Evolutionary conservation across 2,113 vertebrate species (phyloP), one percentile per base, ranked within the genome.

Genomic region (Plecturocebus donacophilus): DNA sequence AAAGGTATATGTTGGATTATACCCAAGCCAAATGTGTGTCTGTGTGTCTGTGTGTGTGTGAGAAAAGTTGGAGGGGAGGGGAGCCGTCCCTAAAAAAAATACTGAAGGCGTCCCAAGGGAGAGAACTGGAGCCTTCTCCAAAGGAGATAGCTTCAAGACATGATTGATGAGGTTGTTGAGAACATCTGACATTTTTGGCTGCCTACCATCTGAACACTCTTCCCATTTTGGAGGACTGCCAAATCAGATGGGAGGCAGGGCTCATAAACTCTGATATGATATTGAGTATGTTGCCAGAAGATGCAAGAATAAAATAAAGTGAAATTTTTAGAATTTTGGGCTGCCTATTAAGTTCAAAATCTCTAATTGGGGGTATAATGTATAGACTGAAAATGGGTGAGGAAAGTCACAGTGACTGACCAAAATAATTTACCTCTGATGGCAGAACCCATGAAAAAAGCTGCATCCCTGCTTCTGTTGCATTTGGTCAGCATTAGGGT

Each of bases 121-220:
- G 73, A 94, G 20, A 13, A 89, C 58, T 30, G 85, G 56, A 71
- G 42, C 20, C 38, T 87, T 42, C 61, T 75, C 11, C 17, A 83
- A 94, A 7, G 38, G n/a, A 90, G 30, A 87, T 38, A 47, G 40
- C n/a, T 94, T 95, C 64, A 75, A 94, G 80, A 70, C n/a, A 45
- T 96, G 90, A 93, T 75, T 70, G 77, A 96, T 84, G 64, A 11
- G 21, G 58, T 75, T 80, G 76, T 71, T 84, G 32, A 40, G 14
- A 90, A 96, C 47, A 92, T 75, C 71, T 94, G 88, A 92, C 75
- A 80, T 73, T 85, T 95, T 80, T 96, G 82, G 70, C 71, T 94
- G 32, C 56, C 56, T 70, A 70, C 30, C 71, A 81, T 70, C 52
- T 96, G 77, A 96, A 85, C 54, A 85, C 66, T 13, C 56, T 95